Percentiles rank a stretch among this genome's conserved stretches.
Conservation (phyloP, 2,113 vertebrate species). For the Cryptotis parvus region DNA sequence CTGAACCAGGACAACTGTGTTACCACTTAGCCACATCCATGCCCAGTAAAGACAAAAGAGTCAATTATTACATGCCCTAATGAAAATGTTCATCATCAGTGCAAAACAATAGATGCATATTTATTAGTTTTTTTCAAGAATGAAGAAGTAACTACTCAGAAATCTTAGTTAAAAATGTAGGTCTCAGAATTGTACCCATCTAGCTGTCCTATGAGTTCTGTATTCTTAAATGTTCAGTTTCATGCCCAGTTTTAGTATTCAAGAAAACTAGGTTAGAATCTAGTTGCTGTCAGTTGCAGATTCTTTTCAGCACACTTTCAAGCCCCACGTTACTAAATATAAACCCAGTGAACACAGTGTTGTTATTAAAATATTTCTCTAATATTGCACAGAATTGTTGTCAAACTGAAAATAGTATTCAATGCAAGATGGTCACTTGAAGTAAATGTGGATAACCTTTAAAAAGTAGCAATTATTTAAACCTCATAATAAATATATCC, state of each 20-base stretch:
- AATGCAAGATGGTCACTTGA: constrained; percentile 33
- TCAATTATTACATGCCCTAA: not conserved
- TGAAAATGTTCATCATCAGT: not conserved
- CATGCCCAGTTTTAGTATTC: not conserved
- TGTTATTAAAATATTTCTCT: constrained; percentile 54
- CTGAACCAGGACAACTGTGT: too few relatives aligned
- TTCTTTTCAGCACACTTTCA: constrained; percentile 6
- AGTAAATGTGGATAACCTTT: constrained; percentile 40
- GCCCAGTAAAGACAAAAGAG: not conserved
- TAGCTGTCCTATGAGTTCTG: not conserved
- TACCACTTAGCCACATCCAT: too few relatives aligned
- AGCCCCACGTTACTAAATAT: constrained; percentile 26
- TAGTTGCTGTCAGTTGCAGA: not conserved
- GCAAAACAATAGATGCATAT: not conserved
- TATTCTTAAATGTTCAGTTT: not conserved
- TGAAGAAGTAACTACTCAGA: not conserved
- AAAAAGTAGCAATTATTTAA: constrained; percentile 37
- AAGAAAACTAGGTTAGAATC: not conserved
- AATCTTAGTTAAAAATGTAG: constrained; percentile 13
- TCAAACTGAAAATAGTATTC: constrained; percentile 62
- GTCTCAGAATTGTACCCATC: not conserved
- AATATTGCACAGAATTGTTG: constrained; percentile 39
- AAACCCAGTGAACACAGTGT: not conserved
- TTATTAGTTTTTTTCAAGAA: not conserved
- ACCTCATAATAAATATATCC: not conserved